A percentile compares a stretch with the other conserved stretches of the same genome.
Conservation (phyloP, 1,140 invertebrate genomes). For the Homarus americanus region DNA sequence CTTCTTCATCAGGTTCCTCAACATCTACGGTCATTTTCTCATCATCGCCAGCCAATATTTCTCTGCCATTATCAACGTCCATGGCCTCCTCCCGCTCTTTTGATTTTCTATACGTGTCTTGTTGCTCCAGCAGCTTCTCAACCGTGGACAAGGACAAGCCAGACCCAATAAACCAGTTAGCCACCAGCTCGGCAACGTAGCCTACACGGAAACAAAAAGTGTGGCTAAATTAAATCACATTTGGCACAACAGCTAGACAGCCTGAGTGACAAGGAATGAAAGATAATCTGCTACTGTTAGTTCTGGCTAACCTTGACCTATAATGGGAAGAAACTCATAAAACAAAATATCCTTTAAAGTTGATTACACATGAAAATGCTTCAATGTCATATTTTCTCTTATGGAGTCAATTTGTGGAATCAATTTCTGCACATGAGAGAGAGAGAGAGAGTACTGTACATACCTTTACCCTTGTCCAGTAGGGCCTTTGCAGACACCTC, state of each 20-base stretch:
- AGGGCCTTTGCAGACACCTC: constrained; percentile 69
- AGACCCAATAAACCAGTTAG: constrained; percentile 67
- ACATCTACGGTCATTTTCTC: not conserved
- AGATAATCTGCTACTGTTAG: no score
- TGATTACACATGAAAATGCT: no score
- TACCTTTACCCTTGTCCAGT: constrained; percentile 72
- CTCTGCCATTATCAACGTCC: not conserved
- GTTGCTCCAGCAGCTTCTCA: constrained; percentile 12
- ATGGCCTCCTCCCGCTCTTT: not conserved
- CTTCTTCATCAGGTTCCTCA: not conserved
- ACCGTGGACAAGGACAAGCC: constrained; percentile 27
- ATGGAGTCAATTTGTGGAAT: no score
- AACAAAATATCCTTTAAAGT: no score
- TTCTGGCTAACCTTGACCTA: no score
- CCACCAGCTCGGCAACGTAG: constrained; percentile 63
- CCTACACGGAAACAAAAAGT: constrained; percentile 23
- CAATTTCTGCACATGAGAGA: no score
- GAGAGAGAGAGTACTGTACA: not conserved
- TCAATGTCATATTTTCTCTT: no score
- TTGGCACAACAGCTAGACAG: no score
- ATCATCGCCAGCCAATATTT: not conserved
- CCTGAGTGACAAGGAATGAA: no score
- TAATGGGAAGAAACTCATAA: no score
- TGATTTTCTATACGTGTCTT: constrained; percentile 18
- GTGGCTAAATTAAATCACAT: not conserved